Percentiles rank a stretch among this genome's conserved stretches.
phyloP scores from a whole-genome alignment of 1,140 invertebrate genomes.

The Stegodyphus mimosarum region DNA sequence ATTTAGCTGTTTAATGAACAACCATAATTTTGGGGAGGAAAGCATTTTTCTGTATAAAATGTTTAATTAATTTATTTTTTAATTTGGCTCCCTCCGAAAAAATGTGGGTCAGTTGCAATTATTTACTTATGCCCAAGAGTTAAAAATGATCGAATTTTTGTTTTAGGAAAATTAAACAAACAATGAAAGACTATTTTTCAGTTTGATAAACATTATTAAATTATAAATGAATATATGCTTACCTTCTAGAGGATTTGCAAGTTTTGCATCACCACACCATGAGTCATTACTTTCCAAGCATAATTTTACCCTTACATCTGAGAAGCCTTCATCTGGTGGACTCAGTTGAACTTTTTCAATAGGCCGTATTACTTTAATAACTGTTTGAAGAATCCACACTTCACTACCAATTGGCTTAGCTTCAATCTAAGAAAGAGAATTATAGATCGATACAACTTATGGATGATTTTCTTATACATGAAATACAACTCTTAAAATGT shows the following conservation, averaged over 20 bases:
- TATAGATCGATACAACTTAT: not conserved
- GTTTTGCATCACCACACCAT: constrained; percentile 78
- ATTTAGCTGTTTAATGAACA: too few species aligned
- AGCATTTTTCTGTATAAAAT: too few species aligned
- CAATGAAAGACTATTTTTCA: not conserved
- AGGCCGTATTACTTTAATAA: constrained; percentile 48
- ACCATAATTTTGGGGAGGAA: too few species aligned
- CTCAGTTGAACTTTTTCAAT: constrained; percentile 69
- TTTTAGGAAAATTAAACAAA: not conserved
- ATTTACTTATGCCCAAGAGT: not conserved
- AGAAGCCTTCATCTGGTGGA: constrained; percentile 62
- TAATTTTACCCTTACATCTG: constrained; percentile 78
- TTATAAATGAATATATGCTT: not conserved
- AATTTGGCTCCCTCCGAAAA: too few species aligned
- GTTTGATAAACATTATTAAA: not conserved
- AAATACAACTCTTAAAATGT: not conserved
- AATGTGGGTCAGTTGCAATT: too few species aligned
- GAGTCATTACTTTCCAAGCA: constrained; percentile 81
- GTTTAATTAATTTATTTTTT: too few species aligned
- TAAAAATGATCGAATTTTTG: not conserved
- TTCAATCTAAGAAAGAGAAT: constrained; percentile 56
- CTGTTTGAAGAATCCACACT: constrained; percentile 60
- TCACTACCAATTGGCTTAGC: constrained; percentile 52
- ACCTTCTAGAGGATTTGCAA: constrained; percentile 62
- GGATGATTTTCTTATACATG: not conserved